Evolutionary conservation across 2,113 vertebrate species (phyloP).

Genomic region (Clarias macrocephalus): DNA sequence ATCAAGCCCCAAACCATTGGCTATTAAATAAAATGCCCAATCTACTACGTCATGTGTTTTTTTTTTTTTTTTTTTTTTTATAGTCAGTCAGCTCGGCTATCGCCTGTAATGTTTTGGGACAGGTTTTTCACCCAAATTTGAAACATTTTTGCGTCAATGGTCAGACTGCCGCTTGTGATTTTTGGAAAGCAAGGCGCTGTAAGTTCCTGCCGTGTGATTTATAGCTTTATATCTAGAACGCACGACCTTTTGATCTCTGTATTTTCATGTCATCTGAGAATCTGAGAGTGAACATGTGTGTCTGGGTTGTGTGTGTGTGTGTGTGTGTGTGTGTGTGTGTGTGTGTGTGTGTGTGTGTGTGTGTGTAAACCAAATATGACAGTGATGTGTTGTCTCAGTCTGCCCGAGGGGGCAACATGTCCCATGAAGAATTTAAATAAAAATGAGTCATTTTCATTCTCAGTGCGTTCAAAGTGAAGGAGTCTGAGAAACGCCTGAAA

Average conservation of each 20-base stretch:
- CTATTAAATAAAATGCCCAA: neutral
- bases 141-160: neutral
- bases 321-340: neutral
- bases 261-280: neutral
- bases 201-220: neutral
- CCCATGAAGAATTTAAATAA: neutral
- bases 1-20: neutral
- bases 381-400: neutral
- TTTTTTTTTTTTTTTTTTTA: too few relatives aligned
- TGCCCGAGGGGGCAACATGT: neutral
- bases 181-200: neutral
- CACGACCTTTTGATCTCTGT: neutral
- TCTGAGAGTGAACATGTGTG: neutral
- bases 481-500: neutral
- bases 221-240: neutral
- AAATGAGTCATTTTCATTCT: neutral
- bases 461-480: neutral
- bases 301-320: neutral
- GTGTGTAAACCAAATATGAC: neutral
- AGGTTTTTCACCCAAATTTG: neutral
- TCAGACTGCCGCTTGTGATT: neutral
- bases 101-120: neutral
- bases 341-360: neutral
- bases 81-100: too few relatives aligned
- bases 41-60: neutral